Base-by-base conservation (phyloP, 37 sponge, comb jelly and placozoan species). In the Cliona cf. orientalis region DNA sequence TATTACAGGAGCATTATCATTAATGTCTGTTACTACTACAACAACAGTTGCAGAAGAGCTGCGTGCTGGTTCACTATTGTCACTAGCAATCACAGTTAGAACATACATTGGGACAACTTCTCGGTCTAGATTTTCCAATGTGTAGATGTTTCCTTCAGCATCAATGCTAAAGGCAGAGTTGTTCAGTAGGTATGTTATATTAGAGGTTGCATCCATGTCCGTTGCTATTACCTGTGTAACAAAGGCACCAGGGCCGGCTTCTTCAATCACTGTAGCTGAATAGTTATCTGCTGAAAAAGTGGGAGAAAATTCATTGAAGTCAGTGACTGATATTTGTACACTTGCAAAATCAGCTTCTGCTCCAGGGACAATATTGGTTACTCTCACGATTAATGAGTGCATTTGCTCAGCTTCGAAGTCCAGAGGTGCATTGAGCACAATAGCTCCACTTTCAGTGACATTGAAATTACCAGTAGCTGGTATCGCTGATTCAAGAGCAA, bases 1-100 rank as follows among this genome's bases (percentile, higher is more conserved):
- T 59, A 93, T 72, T 0, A 39, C 19, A 26, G 94, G 94, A 35
- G 59, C 29, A 29, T 93, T 93, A 81, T 93, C 94, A 35, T 93
- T 93, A 28, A 79, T 76, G 55, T 93, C 94, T 1, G 74, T 5
- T 2, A 93, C 84, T 37, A 9, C 65, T 23, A 93, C 80, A 7
- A 44, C 34, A 25, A 93, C 69, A 58, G 45, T 57, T 17, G 75
- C 79, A 25, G 80, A n/a, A 3, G 78, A n/a, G 2, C 61, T 57
- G 40, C 32, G 2, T 3, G 5, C 56, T 26, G 89, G 72, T 26
- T 25, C 39, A 22, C 83, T 67, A 58, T 82, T 45, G 71, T 93
- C 90, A 60, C 44, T 66, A 17, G 94, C 90, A 25, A 66, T 43
- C 32, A 89, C 87, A 25, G 66, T 73, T 19, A 93, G 19, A 3